Evolutionary conservation across 2,888 invertebrate genomes (phyloP).

Genomic region (Synergus gifuensis): DNA sequence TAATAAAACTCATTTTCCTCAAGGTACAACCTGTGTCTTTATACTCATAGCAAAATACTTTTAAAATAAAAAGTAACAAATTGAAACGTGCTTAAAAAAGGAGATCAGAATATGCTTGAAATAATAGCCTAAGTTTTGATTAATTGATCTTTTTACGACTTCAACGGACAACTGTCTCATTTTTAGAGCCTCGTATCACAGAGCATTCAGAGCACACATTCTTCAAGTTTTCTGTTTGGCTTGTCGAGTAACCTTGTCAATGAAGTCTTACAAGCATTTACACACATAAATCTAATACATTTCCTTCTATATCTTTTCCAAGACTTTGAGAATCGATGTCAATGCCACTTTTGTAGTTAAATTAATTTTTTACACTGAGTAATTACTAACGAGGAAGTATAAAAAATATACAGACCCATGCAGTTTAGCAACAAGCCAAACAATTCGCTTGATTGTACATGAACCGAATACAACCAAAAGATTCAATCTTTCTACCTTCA

Average conservation of each 20-base stretch:
- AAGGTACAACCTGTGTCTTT: background rate
- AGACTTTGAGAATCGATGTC: slow-evolving; percentile 57
- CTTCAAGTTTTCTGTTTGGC: slow-evolving; percentile 54
- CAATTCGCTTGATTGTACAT: slow-evolving; percentile 48
- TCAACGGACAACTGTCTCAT: slow-evolving; percentile 61
- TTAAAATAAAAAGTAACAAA: background rate
- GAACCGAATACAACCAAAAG: slow-evolving; percentile 53
- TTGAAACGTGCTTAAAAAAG: no score
- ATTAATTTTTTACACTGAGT: slow-evolving; percentile 63
- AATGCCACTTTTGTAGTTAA: slow-evolving; percentile 32
- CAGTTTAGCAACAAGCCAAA: slow-evolving; percentile 62
- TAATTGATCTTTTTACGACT: slow-evolving; percentile 12
- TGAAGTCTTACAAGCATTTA: slow-evolving; percentile 66
- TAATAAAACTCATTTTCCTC: background rate
- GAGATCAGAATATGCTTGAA: background rate
- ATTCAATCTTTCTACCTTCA: slow-evolving; percentile 46
- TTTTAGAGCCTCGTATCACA: slow-evolving; percentile 66
- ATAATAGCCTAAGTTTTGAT: slow-evolving; percentile 22
- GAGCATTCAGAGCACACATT: slow-evolving; percentile 54
- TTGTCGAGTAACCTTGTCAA: slow-evolving; percentile 61
- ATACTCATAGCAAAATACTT: background rate
- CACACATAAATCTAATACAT: slow-evolving; percentile 62
- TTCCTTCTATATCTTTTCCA: slow-evolving; percentile 55
- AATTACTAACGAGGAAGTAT: slow-evolving; percentile 63
- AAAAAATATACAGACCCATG: slow-evolving; percentile 71